A percentile compares a stretch with the other conserved stretches of the same genome.
Evolutionary conservation across 1,140 invertebrate genomes (phyloP).

Genomic region (Cotesia typhae): DNA sequence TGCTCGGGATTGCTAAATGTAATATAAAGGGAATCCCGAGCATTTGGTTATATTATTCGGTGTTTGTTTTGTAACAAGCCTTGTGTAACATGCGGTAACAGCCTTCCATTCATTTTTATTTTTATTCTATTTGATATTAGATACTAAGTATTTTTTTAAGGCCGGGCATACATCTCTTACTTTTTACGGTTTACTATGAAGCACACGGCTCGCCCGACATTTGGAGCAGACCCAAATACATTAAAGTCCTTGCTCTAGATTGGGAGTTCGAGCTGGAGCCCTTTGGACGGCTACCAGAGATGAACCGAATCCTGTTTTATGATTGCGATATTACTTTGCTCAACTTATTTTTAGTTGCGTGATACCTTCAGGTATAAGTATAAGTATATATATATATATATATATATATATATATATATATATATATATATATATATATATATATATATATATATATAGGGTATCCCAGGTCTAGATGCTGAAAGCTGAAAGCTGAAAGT

Average conservation of each 20-base stretch:
- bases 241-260: not conserved
- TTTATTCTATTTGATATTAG: not conserved
- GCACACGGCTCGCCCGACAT: no score
- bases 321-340: not conserved
- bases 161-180: not conserved
- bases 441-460: no score
- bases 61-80: constrained; percentile 4
- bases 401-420: no score
- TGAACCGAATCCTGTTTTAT: not conserved
- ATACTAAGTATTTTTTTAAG: not conserved
- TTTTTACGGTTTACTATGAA: no score
- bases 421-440: no score
- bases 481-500: no score
- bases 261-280: not conserved
- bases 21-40: constrained; percentile 2
- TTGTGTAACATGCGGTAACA: constrained; percentile 18
- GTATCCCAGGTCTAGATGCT: no score
- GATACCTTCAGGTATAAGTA: no score
- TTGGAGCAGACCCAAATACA: no score
- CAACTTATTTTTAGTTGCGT: no score
- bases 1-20: not conserved
- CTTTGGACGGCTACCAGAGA: not conserved
- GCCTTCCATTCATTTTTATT: not conserved
- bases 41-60: constrained; percentile 6
- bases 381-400: no score